phyloP scores from a whole-genome alignment of 2,797 vertebrate species.

The Chelidonichthys spinosus region DNA sequence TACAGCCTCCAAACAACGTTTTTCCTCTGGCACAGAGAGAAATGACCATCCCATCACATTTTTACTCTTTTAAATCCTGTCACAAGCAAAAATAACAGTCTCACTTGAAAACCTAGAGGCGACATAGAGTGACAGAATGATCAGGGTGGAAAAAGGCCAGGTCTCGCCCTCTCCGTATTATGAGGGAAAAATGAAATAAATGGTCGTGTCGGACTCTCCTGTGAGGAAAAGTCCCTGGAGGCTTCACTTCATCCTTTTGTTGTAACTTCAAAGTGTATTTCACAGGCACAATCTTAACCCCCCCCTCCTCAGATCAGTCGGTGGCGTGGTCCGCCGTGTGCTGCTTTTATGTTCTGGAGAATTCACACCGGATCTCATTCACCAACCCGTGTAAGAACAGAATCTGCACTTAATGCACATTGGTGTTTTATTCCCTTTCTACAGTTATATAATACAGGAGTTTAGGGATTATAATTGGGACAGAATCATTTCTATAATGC shows the following conservation, averaged over 20 bases:
- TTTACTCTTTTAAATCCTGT: conserved; percentile 9
- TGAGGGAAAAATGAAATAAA: conserved; percentile 33
- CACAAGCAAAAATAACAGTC: conserved; percentile 15
- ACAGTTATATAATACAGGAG: too few species aligned
- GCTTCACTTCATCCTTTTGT: conserved; percentile 48
- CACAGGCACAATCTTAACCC: conserved; percentile 35
- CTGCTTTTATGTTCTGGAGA: conserved; percentile 27
- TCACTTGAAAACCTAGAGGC: conserved; percentile 17
- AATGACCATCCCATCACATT: neutral
- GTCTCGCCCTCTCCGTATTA: conserved; percentile 4
- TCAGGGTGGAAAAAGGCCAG: neutral
- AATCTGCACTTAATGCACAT: too few species aligned
- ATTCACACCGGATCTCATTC: neutral
- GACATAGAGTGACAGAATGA: conserved; percentile 16
- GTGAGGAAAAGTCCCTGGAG: conserved; percentile 31
- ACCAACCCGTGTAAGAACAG: too few species aligned
- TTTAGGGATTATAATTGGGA: too few species aligned
- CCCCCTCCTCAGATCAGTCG: conserved; percentile 46
- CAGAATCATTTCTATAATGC: too few species aligned
- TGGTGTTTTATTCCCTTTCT: too few species aligned
- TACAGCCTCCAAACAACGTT: conserved; percentile 20
- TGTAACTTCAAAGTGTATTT: conserved; percentile 68
- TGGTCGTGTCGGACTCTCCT: conserved; percentile 6
- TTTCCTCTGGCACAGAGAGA: neutral
- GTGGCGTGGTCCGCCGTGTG: neutral